Evolutionary conservation across 2,888 invertebrate genomes (phyloP).

Genomic region (Sesia apiformis): DNA sequence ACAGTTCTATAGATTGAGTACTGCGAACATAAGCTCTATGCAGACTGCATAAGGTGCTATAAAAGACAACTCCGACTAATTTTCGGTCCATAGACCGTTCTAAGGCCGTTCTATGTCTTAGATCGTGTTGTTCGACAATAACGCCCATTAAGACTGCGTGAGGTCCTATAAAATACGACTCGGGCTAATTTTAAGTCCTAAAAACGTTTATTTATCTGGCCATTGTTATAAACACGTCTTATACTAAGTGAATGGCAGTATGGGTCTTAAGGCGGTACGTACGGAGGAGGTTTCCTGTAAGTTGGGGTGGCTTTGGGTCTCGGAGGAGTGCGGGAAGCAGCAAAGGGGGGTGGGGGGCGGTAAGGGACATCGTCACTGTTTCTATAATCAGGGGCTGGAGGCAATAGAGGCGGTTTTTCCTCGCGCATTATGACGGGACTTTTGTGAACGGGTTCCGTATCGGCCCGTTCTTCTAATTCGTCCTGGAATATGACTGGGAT

Average conservation of each 20-base stretch:
- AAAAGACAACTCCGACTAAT: too few relatives aligned
- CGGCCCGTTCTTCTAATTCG: constrained; percentile 94
- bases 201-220: too few relatives aligned
- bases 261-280: constrained; percentile 93
- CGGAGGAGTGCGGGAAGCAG: constrained; percentile 82
- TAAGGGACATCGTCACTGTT: constrained; percentile 82
- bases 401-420: constrained; percentile 93
- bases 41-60: too few relatives aligned
- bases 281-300: constrained; percentile 96
- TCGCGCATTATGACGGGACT: constrained; percentile 95
- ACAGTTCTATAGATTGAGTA: too few relatives aligned
- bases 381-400: constrained; percentile 82
- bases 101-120: too few relatives aligned
- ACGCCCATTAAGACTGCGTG: too few relatives aligned
- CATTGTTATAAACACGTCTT: too few relatives aligned
- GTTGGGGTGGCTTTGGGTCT: constrained; percentile 90
- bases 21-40: too few relatives aligned
- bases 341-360: constrained; percentile 92
- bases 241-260: background rate
- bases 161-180: too few relatives aligned
- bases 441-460: constrained; percentile 89
- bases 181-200: too few relatives aligned
- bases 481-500: constrained; percentile 98
- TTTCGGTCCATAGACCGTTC: too few relatives aligned
- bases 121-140: too few relatives aligned